These are phyloP conservation scores for Linnaemya tessellans DNA, from an alignment of 2,888 invertebrate genomes.

Conservation along the genomic window DNA sequence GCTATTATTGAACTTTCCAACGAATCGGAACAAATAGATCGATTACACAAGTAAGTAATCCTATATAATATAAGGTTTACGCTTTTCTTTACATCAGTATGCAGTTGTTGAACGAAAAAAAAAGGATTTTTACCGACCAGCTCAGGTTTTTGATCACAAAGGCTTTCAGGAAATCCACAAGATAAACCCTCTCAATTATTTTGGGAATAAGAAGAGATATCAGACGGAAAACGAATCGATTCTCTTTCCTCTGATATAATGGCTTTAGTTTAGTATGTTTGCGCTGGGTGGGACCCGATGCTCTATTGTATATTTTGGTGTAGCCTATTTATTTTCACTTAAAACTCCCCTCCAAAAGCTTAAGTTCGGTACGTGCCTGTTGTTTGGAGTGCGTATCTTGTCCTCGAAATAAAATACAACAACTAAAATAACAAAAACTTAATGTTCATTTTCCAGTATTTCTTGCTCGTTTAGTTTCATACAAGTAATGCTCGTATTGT, in stretches of 20 bases:
- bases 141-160: too few species aligned
- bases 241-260: not conserved
- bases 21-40: slow-evolving; percentile 93
- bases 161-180: too few species aligned
- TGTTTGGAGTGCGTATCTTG: slow-evolving; percentile 51
- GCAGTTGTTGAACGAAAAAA: not conserved
- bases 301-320: too few species aligned
- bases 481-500: not conserved
- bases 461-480: slow-evolving; percentile 58
- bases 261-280: slow-evolving; percentile 30
- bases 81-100: too few species aligned
- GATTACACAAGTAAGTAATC: slow-evolving; percentile 92
- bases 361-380: not conserved
- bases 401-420: slow-evolving; percentile 55
- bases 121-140: too few species aligned
- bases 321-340: too few species aligned
- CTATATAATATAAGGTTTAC: not conserved
- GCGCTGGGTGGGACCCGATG: too few species aligned
- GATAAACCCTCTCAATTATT: too few species aligned
- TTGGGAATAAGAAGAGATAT: too few species aligned
- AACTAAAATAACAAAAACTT: slow-evolving; percentile 39
- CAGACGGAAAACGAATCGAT: too few species aligned
- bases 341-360: too few species aligned
- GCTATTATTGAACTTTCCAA: slow-evolving; percentile 93
- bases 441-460: slow-evolving; percentile 61